Percentiles rank a stretch among this genome's conserved stretches.
Conservation (phyloP, 1,140 invertebrate genomes). For the Papilio xuthus region DNA sequence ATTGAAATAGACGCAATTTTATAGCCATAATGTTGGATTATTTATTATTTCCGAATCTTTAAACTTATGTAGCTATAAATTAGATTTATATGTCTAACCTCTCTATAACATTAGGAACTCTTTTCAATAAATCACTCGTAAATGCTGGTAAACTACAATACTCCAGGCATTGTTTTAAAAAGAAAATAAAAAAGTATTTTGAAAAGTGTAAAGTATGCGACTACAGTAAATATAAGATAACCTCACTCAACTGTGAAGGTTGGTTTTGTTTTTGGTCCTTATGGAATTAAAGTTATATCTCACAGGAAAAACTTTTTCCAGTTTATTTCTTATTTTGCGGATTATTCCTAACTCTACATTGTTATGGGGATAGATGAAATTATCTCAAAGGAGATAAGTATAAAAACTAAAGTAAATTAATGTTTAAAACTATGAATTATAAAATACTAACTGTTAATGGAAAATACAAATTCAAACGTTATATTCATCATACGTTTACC, state of each 20-base stretch:
- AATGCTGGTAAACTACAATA: not conserved
- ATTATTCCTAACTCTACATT: slow-evolving; percentile 15
- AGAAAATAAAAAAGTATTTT: not conserved
- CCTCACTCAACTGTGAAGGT: not conserved
- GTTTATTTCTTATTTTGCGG: too few relatives aligned
- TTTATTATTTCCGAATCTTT: not conserved
- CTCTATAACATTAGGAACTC: not conserved
- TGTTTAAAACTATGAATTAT: too few relatives aligned
- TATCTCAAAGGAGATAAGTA: not conserved
- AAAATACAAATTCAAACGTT: too few relatives aligned
- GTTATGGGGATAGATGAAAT: not conserved
- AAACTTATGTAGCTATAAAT: not conserved
- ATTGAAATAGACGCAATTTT: not conserved
- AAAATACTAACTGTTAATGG: too few relatives aligned
- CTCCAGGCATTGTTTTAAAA: not conserved
- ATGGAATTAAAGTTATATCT: slow-evolving; percentile 21
- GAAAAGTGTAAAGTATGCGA: not conserved
- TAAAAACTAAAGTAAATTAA: not conserved
- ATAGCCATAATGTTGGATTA: not conserved
- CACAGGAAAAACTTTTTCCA: not conserved
- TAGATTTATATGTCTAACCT: not conserved
- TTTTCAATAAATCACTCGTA: not conserved
- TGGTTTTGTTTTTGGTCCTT: slow-evolving; percentile 13
- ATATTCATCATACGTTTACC: too few relatives aligned
- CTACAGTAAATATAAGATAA: not conserved